Evolutionary conservation across 2,888 invertebrate species (phyloP), one percentile per base, ranked within the genome.

Genomic region (Drosophila antonietae): DNA sequence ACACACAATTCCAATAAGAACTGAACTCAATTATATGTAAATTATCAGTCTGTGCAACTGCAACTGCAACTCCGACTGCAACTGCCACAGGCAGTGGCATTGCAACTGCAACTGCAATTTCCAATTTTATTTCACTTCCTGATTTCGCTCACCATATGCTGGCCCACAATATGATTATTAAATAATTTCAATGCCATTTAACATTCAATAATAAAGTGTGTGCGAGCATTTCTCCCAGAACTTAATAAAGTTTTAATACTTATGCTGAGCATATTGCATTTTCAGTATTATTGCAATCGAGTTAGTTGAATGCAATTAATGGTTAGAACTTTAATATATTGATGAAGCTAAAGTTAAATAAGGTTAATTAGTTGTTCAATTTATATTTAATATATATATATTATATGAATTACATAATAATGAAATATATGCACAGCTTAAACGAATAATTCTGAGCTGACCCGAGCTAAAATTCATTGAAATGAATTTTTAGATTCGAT

Each of bases 21-120:
- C 59, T 65, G 64, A 66, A 76, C 61, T 80, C 83, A 80, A 80
- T 80, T 80, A 80, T 79, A 82, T 82, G 83, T 76, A 80, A 82
- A 80, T 80, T 80, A 80, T 82, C 80, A 72, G 79, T 51, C 65
- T 53, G 51, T 55, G 52, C 43, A 53, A 39, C 44, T 35, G 49
- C 41, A 33, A 51, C 51, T 33, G 33, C 43, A 53, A 39, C 44
- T 35, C 46, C 41, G 18, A 51, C 51, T 33, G 33, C 52, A 35
- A 52, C 49, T 43, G 44, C 44, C n/a, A 12, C 12, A 7, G 51
- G 18, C 10, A 51, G 18, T 10, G 46, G 23, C 52, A 62, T 56
- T 47, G 52, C 52, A 35, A 53, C 52, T 55, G 52, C 43, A 28
- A 55, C 55, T 55, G 79, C 68, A 75, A 70, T 75, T 75, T 77